Base-by-base conservation (phyloP, 2,888 invertebrate species). In the Netelia inedita region DNA sequence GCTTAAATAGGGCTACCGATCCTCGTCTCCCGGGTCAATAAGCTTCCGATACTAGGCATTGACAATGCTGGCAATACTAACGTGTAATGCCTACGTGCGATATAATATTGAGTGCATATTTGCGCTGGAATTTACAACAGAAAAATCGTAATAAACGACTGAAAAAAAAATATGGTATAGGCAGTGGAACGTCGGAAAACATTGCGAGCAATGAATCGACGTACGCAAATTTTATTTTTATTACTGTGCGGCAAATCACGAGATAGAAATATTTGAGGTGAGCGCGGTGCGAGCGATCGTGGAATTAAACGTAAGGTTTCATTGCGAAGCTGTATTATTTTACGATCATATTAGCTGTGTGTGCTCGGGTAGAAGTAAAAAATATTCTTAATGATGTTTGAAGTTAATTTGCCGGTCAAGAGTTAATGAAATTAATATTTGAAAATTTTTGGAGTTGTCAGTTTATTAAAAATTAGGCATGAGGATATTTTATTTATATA, bases 1-100 rank as follows among this genome's bases (percentile, higher is more conserved):
- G 19, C 73, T 81, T 76, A 63, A 78, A 69, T 76, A 73, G 63
- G 46, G 61, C 61, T 71, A 71, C 72, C 79, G 79, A 79, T 72
- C 50, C 72, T 57, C 59, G 41, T 55, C 35, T 57, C 28, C 14
- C 35, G 72, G 53, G 19, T 63, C 61, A 79, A 65, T 72, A 28
- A 65, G 66, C 73, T 71, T 21, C 16, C 63, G 46, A 65, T 71
- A 79, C 65, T 72, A n/a, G 68, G 57, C 63, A 57, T 81, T 72
- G 76, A 76, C 83, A 80, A 80, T 72, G 43, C 74, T 75, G 65
- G 68, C 50, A 59, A 59, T 69, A 69, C 19, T 63, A 1, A 43
- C 46, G 41, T 65, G 59, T 35, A 41, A 59, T 76, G 68, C 53
- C 71, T 61, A 63, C 75, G 53, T 35, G 21, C 46, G 46, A 28